phyloP scores from a whole-genome alignment of 2,113 vertebrate species.

The Nibea coibor region DNA sequence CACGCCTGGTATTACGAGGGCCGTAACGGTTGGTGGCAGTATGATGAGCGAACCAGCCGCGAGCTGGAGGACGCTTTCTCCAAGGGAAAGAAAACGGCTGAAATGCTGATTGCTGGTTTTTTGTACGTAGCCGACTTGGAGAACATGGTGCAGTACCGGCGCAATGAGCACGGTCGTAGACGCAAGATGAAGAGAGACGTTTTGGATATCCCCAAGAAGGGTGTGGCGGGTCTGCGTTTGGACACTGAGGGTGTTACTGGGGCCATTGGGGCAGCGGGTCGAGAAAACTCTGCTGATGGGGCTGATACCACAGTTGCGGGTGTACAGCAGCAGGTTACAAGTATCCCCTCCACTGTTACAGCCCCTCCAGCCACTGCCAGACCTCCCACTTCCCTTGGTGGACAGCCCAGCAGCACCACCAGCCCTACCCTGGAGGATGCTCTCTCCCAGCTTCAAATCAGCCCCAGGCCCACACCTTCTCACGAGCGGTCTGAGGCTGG shows the following conservation, averaged over 20 bases:
- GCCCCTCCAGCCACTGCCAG: constrained; percentile 74
- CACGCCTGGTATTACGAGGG: constrained; percentile 99
- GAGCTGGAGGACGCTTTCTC: constrained; percentile 98
- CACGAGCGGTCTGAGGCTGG: constrained; percentile 86
- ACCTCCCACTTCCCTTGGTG: constrained; percentile 87
- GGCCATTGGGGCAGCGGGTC: constrained; percentile 77
- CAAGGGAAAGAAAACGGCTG: constrained; percentile 97
- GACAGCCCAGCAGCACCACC: constrained; percentile 82
- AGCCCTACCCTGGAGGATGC: constrained; percentile 87
- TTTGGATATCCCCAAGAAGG: constrained; percentile 98
- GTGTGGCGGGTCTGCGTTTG: constrained; percentile 95
- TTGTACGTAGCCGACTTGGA: constrained; percentile 97
- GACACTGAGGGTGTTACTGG: constrained; percentile 89
- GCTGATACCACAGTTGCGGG: constrained; percentile 85
- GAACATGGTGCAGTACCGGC: constrained; percentile 99
- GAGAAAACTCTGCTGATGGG: constrained; percentile 94
- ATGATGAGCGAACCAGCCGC: constrained; percentile 97
- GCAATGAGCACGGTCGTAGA: constrained; percentile 96
- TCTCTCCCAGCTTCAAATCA: constrained; percentile 90
- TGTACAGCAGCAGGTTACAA: constrained; percentile 65
- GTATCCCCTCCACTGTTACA: constrained; percentile 21
- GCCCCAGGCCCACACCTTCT: constrained; percentile 79
- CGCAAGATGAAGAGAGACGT: constrained; percentile 98
- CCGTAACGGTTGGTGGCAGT: constrained; percentile 99
- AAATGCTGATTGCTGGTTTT: constrained; percentile 99